A percentile compares a stretch with the other conserved stretches of the same genome.
Evolutionary conservation across 2,113 vertebrate genomes (phyloP).

Genomic region (Albula goreensis): DNA sequence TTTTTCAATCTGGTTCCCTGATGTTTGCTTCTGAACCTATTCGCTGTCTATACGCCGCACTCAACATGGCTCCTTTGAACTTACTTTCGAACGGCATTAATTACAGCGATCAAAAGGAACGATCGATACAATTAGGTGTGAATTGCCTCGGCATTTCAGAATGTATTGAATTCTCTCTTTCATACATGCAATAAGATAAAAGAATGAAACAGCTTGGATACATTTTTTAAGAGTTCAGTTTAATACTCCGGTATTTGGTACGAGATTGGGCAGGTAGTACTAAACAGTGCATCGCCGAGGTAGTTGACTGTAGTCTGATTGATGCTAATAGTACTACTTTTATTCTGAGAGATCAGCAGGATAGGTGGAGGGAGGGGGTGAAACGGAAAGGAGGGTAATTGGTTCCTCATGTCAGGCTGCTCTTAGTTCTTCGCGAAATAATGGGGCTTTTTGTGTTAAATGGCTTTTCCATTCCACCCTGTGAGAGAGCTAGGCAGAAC

Average conservation of each 20-base stretch:
- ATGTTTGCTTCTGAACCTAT: conserved; percentile 1
- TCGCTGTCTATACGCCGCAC: not conserved
- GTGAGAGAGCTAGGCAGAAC: conserved; percentile 1
- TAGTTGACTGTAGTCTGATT: not conserved
- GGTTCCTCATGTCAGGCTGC: conserved; percentile 19
- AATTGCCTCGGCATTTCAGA: not conserved
- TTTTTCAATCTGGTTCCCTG: not conserved
- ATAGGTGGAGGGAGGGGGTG: not conserved
- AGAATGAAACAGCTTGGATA: not conserved
- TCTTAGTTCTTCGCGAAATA: conserved; percentile 22
- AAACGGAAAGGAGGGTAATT: conserved; percentile 19
- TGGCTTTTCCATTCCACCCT: conserved; percentile 20
- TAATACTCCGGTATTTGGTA: not conserved
- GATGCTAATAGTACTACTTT: conserved; percentile 1
- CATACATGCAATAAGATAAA: not conserved
- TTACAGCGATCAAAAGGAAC: not conserved
- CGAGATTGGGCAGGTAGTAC: not conserved
- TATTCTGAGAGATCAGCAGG: not conserved
- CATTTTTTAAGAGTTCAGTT: not conserved
- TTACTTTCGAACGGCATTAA: not conserved
- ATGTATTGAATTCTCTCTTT: not conserved
- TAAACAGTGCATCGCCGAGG: not conserved
- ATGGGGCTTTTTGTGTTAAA: conserved; percentile 21
- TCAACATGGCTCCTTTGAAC: not conserved
- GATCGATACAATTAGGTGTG: not conserved